Base-by-base conservation (phyloP, 2,113 vertebrate species). In the Andinoacara biseriatus region DNA sequence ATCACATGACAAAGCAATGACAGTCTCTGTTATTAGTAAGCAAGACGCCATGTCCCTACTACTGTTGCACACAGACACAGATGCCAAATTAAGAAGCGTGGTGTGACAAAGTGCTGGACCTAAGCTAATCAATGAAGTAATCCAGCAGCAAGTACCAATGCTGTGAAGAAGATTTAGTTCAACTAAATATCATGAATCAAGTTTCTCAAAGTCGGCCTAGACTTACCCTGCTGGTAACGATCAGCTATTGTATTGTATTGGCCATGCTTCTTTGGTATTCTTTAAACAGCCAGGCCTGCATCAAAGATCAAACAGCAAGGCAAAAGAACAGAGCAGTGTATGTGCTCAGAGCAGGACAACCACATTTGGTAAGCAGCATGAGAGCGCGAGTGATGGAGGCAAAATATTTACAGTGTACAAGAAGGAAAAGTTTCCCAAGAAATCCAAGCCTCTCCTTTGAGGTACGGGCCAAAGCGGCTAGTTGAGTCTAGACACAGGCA, bases 401-500 rank as follows among this genome's bases (percentile, higher is more conserved):
- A 89, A 92, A 94, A 95, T 94, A 94, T 94, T 94, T 93, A 95
- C 88, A 91, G 85, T 91, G 89, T 59, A 78, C 75, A 79, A 89
- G 84, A 56, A 80, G 79, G 84, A 89, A 87, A 91, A 85, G 87
- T 93, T 94, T 91, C 92, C 90, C 89, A 94, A 86, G 93, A 91
- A 92, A 93, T 87, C 61, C 74, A 87, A 93, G 79, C 82, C 84
- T 90, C 17, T 76, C 81, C 89, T 93, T 93, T 93, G 93, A 94
- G 88, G 91, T 91, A 38, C 0, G 26, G 89, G 86, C 91, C 92
- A 93, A 92, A 85, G 82, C 78, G 35, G 86, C 83, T 33, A 18
- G 78, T 85, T 43, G 77, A 90, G 90, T 92, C 84, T 89, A 83
- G 90, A 91, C 59, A 10, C 43, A 62, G 40, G 74, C 85, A 85